Percentiles rank a stretch among this genome's conserved stretches.
phyloP scores from a whole-genome alignment of 2,113 vertebrate genomes.

The Osmerus eperlanus region DNA sequence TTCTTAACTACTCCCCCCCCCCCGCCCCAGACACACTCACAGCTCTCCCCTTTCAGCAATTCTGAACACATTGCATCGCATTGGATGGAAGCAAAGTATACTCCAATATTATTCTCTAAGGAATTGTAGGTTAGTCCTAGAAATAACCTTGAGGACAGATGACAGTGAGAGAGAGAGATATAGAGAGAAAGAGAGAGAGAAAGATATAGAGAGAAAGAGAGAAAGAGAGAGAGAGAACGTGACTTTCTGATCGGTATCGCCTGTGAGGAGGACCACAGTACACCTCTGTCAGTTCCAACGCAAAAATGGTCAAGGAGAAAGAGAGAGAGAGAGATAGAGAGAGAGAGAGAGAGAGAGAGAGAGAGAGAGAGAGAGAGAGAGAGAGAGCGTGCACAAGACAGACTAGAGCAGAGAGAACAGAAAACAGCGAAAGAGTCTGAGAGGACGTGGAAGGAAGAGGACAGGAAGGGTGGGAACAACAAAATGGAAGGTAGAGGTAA shows the following conservation, averaged over 20 bases:
- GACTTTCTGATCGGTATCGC: constrained; percentile 37
- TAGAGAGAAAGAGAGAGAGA: no score
- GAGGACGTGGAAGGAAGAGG: no score
- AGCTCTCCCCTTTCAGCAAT: no score
- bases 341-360: not conserved
- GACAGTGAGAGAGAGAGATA: no score
- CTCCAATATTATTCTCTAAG: no score
- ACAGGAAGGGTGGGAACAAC: not conserved
- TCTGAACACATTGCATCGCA: no score
- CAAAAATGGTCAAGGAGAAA: not conserved
- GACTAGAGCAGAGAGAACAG: not conserved
- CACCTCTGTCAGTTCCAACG: not conserved
- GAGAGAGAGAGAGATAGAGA: not conserved
- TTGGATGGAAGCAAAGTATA: no score
- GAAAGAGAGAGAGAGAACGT: constrained; percentile 21
- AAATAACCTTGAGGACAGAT: no score
- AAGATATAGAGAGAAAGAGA: not conserved
- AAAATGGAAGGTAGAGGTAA: constrained; percentile 4
- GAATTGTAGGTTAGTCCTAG: no score
- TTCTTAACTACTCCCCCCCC: no score
- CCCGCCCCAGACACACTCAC: no score
- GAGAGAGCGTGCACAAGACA: constrained; percentile 19
- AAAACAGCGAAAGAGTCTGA: constrained; percentile 27
- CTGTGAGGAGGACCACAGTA: constrained; percentile 39
- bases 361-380: constrained; percentile 8